Percentiles rank a stretch among this genome's conserved stretches.
These are phyloP conservation scores for Prunella himalayana DNA, from an alignment of 2,113 vertebrate species.

Conservation along the genomic window DNA sequence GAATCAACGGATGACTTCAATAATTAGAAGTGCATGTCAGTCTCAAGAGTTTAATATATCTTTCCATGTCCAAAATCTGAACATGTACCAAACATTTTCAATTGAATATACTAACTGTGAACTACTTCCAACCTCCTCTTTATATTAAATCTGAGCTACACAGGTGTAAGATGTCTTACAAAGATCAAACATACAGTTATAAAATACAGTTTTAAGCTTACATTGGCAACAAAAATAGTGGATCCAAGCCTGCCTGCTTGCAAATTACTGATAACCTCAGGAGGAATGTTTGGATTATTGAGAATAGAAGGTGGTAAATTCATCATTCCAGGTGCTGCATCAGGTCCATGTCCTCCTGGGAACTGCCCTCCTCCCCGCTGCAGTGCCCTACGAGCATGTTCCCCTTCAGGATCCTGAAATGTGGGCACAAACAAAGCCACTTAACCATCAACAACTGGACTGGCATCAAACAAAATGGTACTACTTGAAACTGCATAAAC, in stretches of 20 bases:
- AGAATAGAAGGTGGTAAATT: conserved; percentile 92
- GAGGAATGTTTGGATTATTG: conserved; percentile 97
- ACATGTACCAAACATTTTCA: neutral
- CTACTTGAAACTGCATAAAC: conserved; percentile 21
- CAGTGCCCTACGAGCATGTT: conserved; percentile 90
- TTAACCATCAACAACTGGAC: neutral
- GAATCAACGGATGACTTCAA: neutral
- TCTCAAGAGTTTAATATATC: neutral
- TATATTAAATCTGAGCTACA: neutral
- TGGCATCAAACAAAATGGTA: neutral
- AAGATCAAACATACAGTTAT: neutral
- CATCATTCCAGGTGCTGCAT: conserved; percentile 84
- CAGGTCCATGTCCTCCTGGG: conserved; percentile 81
- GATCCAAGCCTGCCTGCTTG: conserved; percentile 92
- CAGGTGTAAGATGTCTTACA: neutral
- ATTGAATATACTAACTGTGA: neutral
- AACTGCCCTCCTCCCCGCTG: conserved; percentile 85
- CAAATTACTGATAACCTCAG: conserved; percentile 90
- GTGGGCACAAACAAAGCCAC: neutral
- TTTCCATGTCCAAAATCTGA: neutral
- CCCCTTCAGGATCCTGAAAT: conserved; percentile 92
- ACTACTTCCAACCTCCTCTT: neutral
- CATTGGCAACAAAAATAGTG: conserved; percentile 97
- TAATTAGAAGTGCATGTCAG: neutral
- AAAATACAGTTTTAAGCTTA: conserved; percentile 71